Evolutionary conservation across 1,140 invertebrate genomes (phyloP), one percentile per base, ranked within the genome.

Genomic region (Stegodyphus mimosarum): DNA sequence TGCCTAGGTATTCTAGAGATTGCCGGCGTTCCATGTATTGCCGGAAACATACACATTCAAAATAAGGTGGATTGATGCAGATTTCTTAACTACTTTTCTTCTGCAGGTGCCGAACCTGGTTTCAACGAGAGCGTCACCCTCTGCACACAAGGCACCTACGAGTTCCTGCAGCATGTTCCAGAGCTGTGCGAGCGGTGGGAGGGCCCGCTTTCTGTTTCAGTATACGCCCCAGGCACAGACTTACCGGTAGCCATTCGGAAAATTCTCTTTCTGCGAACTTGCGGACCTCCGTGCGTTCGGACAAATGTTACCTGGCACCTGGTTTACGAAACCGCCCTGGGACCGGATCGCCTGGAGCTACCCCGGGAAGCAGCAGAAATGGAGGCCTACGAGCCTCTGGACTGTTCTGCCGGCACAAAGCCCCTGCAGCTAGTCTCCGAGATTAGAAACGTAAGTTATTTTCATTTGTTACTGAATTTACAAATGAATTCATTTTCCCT

Each of bases 141-240:
- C 89, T 97, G 96, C 0, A 98, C 96, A 9, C 96, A 98, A 90
- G 96, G 95, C 4, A 88, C 88, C 2, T 96, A 96, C 89, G 96
- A 94, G 89, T 96, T 96, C 75, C 92, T 98, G 88, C 95, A 97
- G 89, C 97, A 98, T 91, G 91, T 97, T 73, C 93, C 94, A 89
- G 95, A 95, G 55, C 91, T 98, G 87, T 91, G 96, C 87, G 93
- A 96, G 89, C 91, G 90, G 11, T 94, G 95, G 95, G 89, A 91
- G 75, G 94, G 94, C 1, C 95, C 95, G 0, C 91, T 96, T 10
- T 95, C 94, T 89, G 90, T 96, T 63, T 94, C 94, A 5, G 92
- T 96, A 84, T 95, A 95, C 90, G 94, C 94, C 9, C 95, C 95
- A 0, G 94, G 95, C 48, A 91, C 92, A 80, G 94, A 95, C 89